Percentiles rank a stretch among this genome's conserved stretches.
Evolutionary conservation across 2,888 invertebrate genomes (phyloP).

Genomic region (Pantelozetes paolii): DNA sequence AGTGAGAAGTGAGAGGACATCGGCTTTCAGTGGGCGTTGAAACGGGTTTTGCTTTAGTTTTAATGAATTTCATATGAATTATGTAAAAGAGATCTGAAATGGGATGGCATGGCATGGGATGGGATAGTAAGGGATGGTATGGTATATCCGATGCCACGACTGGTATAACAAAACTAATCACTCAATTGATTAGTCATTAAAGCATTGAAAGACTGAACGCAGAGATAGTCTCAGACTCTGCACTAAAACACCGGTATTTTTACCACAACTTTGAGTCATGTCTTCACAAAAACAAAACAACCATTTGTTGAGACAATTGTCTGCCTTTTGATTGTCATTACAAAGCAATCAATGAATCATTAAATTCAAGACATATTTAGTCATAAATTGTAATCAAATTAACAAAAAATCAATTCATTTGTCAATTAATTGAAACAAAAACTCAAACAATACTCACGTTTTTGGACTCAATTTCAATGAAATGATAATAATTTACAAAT

Average conservation of each 20-base stretch:
- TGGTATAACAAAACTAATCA: neutral
- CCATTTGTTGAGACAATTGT: neutral
- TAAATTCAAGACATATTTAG: neutral
- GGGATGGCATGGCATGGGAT: neutral
- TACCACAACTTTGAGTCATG: neutral
- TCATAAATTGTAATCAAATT: neutral
- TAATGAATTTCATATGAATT: neutral
- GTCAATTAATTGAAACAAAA: no score
- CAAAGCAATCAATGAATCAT: neutral
- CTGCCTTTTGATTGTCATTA: neutral
- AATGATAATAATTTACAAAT: no score
- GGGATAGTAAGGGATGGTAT: conserved; percentile 1
- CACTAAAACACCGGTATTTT: neutral
- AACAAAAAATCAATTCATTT: neutral
- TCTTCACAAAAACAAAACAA: neutral
- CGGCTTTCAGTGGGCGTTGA: neutral
- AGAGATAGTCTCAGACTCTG: neutral
- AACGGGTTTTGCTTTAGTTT: neutral
- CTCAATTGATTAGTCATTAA: neutral
- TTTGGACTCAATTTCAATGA: no score
- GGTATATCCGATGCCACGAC: neutral
- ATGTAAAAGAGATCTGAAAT: no score
- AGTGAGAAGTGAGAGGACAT: neutral
- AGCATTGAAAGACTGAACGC: neutral
- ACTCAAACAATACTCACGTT: no score